A percentile compares a stretch with the other conserved stretches of the same genome.
phyloP scores from a whole-genome alignment of 2,113 vertebrate species.

The Perca flavescens region DNA sequence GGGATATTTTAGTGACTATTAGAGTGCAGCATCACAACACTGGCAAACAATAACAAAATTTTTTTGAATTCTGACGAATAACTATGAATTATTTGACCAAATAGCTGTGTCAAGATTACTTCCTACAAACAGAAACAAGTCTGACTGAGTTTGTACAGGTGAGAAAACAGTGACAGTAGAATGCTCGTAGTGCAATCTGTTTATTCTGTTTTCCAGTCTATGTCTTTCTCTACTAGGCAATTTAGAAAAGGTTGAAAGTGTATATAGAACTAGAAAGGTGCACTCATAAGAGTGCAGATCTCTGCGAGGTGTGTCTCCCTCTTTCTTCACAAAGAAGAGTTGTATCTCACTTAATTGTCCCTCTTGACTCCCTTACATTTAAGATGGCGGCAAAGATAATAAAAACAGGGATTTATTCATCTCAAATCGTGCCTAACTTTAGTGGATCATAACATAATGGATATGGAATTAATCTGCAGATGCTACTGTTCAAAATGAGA shows the following conservation, averaged over 20 bases:
- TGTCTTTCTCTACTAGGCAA: background rate
- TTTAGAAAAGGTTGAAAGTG: background rate
- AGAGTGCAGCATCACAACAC: constrained; percentile 23
- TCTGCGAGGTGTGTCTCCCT: no score
- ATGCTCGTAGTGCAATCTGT: background rate
- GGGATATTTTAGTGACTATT: background rate
- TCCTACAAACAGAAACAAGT: constrained; percentile 2
- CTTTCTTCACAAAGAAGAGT: no score
- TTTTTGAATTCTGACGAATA: background rate
- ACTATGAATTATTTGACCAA: constrained; percentile 13
- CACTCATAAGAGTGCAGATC: no score
- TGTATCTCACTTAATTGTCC: no score
- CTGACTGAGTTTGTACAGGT: constrained; percentile 5
- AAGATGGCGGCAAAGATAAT: no score
- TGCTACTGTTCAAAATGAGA: no score
- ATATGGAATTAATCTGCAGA: no score
- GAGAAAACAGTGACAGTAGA: background rate
- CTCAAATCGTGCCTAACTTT: no score
- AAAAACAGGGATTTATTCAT: no score
- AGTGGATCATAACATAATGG: no score
- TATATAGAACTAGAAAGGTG: no score
- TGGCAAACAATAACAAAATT: constrained; percentile 10
- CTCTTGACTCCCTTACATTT: no score
- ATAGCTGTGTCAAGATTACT: constrained; percentile 1
- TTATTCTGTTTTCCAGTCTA: background rate